These are phyloP conservation scores for Leptopilina drosophilae DNA, from an alignment of 2,888 invertebrate genomes.

Conservation along the genomic window DNA sequence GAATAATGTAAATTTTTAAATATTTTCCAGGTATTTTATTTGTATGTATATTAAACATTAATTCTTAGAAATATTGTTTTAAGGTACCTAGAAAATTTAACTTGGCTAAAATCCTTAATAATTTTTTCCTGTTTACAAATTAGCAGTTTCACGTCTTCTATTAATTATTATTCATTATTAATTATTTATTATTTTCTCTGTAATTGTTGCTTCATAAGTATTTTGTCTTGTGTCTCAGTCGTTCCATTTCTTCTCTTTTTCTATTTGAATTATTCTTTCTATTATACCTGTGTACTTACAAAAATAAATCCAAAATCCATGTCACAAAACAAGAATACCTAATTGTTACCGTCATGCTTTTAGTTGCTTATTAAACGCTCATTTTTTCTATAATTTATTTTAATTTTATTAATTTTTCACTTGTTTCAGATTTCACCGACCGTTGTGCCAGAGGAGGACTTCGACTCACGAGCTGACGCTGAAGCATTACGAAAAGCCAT, in stretches of 20 bases:
- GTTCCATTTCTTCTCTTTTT: background rate
- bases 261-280: background rate
- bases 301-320: constrained; percentile 13
- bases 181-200: no score
- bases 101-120: no score
- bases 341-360: background rate
- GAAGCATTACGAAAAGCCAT: constrained; percentile 80
- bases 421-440: constrained; percentile 76
- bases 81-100: no score
- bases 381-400: constrained; percentile 4
- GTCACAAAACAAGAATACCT: background rate
- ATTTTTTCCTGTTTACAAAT: no score
- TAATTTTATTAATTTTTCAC: constrained; percentile 20
- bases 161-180: no score
- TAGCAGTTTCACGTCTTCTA: no score
- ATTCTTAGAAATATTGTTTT: no score
- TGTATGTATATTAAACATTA: no score
- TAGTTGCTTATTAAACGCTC: constrained; percentile 8
- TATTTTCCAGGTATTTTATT: no score
- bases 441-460: constrained; percentile 74
- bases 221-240: no score
- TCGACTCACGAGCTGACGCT: constrained; percentile 78
- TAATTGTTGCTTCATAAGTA: no score
- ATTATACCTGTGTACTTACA: background rate
- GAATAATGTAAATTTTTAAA: no score